Evolutionary conservation across 2,113 vertebrate species (phyloP), one percentile per base, ranked within the genome.

Genomic region (Psilopogon haemacephalus): DNA sequence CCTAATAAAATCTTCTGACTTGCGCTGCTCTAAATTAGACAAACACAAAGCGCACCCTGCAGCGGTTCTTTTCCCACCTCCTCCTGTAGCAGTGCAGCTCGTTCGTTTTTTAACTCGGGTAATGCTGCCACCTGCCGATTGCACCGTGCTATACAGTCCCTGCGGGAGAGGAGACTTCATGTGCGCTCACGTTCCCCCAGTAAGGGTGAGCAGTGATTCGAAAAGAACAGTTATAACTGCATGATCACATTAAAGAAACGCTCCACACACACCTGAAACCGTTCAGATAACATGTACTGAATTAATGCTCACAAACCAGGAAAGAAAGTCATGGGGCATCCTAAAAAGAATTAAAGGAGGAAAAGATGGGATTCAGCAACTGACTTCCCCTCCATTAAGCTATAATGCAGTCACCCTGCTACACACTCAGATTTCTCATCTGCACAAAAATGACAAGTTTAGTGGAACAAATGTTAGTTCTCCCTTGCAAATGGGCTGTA

Each of bases 61-160:
- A 93, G 91, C 78, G 84, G 24, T 68, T 62, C 84, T 80, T 27
- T 93, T 83, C 11, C 13, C 62, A 44, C 23, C 38, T 86, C 54
- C 58, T 55, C 15, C 69, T 24, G 30, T 11, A 70, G 70, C 42
- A 84, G 24, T 42, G 26, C 30, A 42, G 11, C 2, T 2, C 23
- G 38, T 6, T 32, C 9, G 50, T 26, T 2, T 56, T 81, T 90
- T 92, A 46, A 70, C 75, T 85, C 62, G 0, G 86, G 76, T 85
- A 85, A 96, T 23, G 81, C 88, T 97, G 94, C 96, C 96, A 96
- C 84, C 96, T 96, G 95, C 81, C 75, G 96, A 65, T 60, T 55
- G 33, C 26, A 24, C 4, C 0, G 16, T 28, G 28, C 59, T 54
- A 12, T 12, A 33, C 50, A 40, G 2, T 3, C 11, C 1, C 46